A percentile compares a stretch with the other conserved stretches of the same genome.
Evolutionary conservation across 37 sponge, comb jelly and placozoan genomes (phyloP).

Genomic region (Agelas oroides): DNA sequence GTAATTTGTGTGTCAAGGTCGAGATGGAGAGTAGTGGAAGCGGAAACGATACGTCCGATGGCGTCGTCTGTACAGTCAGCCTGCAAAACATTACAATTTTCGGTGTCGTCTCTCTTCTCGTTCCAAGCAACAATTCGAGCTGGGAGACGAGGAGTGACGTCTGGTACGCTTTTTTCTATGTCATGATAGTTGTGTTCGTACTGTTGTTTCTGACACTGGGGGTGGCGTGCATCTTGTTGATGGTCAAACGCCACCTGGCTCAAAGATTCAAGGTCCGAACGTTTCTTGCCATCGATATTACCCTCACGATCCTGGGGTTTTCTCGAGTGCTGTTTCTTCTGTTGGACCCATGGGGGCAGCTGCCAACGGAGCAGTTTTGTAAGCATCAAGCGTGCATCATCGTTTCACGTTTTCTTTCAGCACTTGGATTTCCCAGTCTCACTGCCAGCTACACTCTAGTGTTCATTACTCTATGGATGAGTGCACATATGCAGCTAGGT

Average conservation of each 20-base stretch:
- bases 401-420: constrained; percentile 20
- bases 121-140: background rate
- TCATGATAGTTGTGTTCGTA: constrained; percentile 19
- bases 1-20: no score
- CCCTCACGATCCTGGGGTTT: constrained; percentile 52
- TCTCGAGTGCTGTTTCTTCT: constrained; percentile 39
- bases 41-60: no score
- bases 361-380: constrained; percentile 15
- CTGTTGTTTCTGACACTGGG: constrained; percentile 37
- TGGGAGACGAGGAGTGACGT: constrained; percentile 18
- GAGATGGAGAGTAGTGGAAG: no score
- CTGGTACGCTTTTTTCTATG: constrained; percentile 48
- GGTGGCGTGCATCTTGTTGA: constrained; percentile 9
- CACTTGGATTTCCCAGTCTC: constrained; percentile 69
- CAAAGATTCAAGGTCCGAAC: constrained; percentile 63
- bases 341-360: constrained; percentile 42
- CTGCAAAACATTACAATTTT: no score
- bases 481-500: constrained; percentile 56
- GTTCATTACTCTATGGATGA: constrained; percentile 67
- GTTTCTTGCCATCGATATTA: constrained; percentile 49
- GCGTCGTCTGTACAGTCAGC: no score
- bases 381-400: constrained; percentile 21
- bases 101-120: no score
- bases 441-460: constrained; percentile 77
- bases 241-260: constrained; percentile 36